Conservation (phyloP, 2,113 vertebrate species). For the Nipponia nippon region DNA sequence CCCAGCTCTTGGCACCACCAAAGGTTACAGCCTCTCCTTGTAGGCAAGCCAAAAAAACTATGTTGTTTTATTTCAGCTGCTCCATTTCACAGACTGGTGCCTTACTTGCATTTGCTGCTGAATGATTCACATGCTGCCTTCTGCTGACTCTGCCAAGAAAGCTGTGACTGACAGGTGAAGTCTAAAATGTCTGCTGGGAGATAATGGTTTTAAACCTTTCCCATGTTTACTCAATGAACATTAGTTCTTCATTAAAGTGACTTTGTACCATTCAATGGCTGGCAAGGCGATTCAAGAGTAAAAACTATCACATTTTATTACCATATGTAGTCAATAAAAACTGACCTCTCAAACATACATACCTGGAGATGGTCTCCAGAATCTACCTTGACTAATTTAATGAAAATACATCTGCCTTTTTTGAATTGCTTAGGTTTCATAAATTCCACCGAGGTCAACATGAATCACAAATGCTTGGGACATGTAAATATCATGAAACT, state of each 20-base stretch:
- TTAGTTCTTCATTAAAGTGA: not conserved
- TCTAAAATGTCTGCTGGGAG: not conserved
- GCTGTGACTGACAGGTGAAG: not conserved
- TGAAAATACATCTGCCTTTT: not conserved
- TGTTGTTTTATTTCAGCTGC: not conserved
- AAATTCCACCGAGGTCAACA: not conserved
- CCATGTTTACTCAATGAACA: not conserved
- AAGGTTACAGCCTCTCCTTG: not conserved
- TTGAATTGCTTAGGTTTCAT: not conserved
- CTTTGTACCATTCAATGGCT: not conserved
- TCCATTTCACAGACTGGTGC: not conserved
- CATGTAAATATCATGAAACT: not conserved
- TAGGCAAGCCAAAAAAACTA: not conserved
- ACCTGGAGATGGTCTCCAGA: not conserved
- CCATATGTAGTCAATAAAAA: not conserved
- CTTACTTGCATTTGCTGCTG: not conserved
- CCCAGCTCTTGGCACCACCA: not conserved
- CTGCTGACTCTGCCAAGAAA: not conserved
- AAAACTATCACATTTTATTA: not conserved
- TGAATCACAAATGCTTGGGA: not conserved
- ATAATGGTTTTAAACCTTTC: not conserved
- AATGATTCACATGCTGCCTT: not conserved
- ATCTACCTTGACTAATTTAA: not conserved
- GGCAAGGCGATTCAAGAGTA: not conserved
- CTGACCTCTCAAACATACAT: not conserved